Base-by-base conservation (phyloP, 2,888 invertebrate species). In the Drepana falcataria region DNA sequence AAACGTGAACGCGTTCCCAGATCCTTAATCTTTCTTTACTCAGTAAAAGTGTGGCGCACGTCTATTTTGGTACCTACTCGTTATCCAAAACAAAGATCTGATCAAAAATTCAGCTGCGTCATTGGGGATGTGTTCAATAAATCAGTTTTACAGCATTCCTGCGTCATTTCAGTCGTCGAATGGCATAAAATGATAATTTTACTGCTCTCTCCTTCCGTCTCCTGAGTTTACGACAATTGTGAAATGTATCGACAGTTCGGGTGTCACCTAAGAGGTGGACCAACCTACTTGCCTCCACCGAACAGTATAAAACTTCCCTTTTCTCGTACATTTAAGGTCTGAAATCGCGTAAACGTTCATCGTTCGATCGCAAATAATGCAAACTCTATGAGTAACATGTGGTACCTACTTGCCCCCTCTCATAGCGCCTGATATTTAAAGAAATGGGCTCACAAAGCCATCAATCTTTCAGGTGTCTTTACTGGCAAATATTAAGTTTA, bases 111-210 rank as follows among this genome's bases (percentile, higher is more conserved):
- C 86, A 87, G 80, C 85, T 85, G 85, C 83, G 89, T 85, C 87
- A 82, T 79, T 73, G 73, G 85, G 83, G 86, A 88, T 90, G 89
- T 86, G 74, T 83, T 81, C 83, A 86, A 91, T 91, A 91, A 91
- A 91, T 91, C 91, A 90, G 89, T 86, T 90, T 90, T 90, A 91
- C 90, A 90, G 82, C 91, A 88, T 89, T 88, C 89, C 85, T 73
- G 85, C 87, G 91, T 90, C 91, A 88, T 91, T 90, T 91, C 91
- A 88, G 87, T 87, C 90, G 87, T 87, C 87, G 89, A 88, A 89
- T 84, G 89, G 83, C 88, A 87, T 91, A 91, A 91, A 91, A 91
- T 90, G 87, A 91, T 91, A 90, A 91, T 91, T 91, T 91, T 89
- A 91, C 83, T 82, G 86, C 85, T 78, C 79, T 87, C 88, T 86